Evolutionary conservation across 2,113 vertebrate species (phyloP).

Genomic region (Aix galericulata): DNA sequence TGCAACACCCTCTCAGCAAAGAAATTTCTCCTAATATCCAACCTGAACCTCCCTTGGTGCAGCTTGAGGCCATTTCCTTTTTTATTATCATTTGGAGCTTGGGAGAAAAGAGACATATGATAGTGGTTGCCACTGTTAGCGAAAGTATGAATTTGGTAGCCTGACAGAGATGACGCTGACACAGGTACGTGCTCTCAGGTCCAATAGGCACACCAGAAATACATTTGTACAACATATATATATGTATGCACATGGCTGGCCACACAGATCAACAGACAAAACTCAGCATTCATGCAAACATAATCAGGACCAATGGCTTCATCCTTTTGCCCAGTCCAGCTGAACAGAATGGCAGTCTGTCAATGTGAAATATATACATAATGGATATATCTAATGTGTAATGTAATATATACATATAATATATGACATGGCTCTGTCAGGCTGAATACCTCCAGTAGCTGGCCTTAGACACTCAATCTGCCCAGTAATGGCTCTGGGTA

Average conservation of each 20-base stretch:
- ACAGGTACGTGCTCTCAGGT: neutral
- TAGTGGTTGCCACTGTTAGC: neutral
- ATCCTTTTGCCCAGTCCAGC: neutral
- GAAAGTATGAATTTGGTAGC: neutral
- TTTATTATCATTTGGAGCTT: too few relatives aligned
- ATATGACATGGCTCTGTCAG: neutral
- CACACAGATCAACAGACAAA: neutral
- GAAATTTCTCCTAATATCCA: too few relatives aligned
- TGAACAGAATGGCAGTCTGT: neutral
- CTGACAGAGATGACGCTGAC: neutral
- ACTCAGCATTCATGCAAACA: neutral
- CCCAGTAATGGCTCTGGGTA: neutral
- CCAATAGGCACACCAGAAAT: accelerated
- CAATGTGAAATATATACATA: neutral
- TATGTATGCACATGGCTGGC: accelerated
- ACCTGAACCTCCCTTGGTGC: too few relatives aligned
- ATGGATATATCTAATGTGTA: too few relatives aligned
- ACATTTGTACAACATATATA: neutral
- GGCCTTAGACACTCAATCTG: neutral
- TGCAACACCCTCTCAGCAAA: too few relatives aligned
- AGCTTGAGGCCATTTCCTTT: too few relatives aligned
- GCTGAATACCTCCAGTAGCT: neutral
- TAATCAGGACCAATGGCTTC: neutral
- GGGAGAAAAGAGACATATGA: neutral
- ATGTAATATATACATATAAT: too few relatives aligned